Percentiles rank a stretch among this genome's conserved stretches.
phyloP scores from a whole-genome alignment of 2,888 invertebrate species.

The Agriopis marginaria region DNA sequence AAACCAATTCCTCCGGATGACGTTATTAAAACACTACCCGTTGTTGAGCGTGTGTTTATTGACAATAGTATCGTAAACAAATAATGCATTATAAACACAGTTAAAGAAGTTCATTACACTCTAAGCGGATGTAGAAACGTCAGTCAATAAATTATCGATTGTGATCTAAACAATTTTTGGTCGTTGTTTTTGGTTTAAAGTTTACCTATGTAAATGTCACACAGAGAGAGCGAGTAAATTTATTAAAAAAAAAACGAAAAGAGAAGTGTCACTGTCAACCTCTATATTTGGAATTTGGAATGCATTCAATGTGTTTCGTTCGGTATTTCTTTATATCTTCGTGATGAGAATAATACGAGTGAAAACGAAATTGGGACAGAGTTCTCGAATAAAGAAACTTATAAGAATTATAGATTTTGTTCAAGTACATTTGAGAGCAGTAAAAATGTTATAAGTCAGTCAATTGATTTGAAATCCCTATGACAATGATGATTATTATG shows the following conservation, averaged over 20 bases:
- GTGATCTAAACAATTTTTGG: not conserved
- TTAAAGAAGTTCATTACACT: constrained; percentile 32
- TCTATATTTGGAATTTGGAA: constrained; percentile 4
- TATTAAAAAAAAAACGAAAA: too few relatives aligned
- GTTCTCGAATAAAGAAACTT: not conserved
- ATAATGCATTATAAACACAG: constrained; percentile 43
- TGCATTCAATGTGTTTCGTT: constrained; percentile 5
- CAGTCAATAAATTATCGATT: constrained; percentile 2
- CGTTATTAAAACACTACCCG: constrained; percentile 41
- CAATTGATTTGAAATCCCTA: not conserved
- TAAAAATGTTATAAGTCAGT: not conserved
- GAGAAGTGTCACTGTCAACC: not conserved
- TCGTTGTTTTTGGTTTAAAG: not conserved
- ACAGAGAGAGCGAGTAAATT: not conserved
- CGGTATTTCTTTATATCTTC: not conserved
- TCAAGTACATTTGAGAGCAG: not conserved
- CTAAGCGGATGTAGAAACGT: constrained; percentile 27
- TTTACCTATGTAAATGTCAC: not conserved
- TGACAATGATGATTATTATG: not conserved
- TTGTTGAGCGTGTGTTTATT: constrained; percentile 54
- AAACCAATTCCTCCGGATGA: constrained; percentile 16
- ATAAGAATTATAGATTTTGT: not conserved
- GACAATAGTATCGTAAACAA: constrained; percentile 50
- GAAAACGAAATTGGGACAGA: constrained; percentile 13
- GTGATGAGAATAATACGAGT: constrained; percentile 8